These are phyloP conservation scores for Camelus dromedarius DNA, from an alignment of 2,113 vertebrate species.

Conservation along the genomic window DNA sequence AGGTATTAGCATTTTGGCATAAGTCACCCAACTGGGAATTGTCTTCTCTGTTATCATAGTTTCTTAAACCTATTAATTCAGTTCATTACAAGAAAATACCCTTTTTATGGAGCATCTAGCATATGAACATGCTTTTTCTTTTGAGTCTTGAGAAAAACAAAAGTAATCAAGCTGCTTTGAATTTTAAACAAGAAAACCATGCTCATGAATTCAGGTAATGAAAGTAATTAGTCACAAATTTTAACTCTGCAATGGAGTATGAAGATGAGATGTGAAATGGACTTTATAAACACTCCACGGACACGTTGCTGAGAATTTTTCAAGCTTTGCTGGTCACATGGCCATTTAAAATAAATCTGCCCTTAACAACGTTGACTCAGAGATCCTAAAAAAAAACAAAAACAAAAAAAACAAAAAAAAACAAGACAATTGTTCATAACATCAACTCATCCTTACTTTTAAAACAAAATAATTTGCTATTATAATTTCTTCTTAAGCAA, in stretches of 20 bases:
- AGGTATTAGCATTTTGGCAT: not conserved
- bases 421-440: slow-evolving; percentile 56
- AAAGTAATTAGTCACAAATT: slow-evolving; percentile 56
- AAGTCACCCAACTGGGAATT: slow-evolving; percentile 32
- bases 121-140: not conserved
- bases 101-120: not conserved
- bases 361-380: not conserved
- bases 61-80: slow-evolving; percentile 37
- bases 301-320: not conserved
- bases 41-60: not conserved
- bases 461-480: slow-evolving; percentile 80
- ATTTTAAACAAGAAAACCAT: not conserved
- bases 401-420: not conserved
- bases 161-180: slow-evolving; percentile 35
- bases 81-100: slow-evolving; percentile 11
- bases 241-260: not conserved
- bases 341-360: slow-evolving; percentile 54
- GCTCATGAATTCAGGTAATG: not conserved
- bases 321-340: not conserved
- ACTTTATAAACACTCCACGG: not conserved
- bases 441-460: slow-evolving; percentile 74
- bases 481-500: slow-evolving; percentile 83
- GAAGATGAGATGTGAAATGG: slow-evolving; percentile 45
- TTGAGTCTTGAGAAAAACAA: slow-evolving; percentile 55
- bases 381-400: not conserved